Conservation (phyloP, 2,888 invertebrate genomes). For the Parthenolecanium corni region DNA sequence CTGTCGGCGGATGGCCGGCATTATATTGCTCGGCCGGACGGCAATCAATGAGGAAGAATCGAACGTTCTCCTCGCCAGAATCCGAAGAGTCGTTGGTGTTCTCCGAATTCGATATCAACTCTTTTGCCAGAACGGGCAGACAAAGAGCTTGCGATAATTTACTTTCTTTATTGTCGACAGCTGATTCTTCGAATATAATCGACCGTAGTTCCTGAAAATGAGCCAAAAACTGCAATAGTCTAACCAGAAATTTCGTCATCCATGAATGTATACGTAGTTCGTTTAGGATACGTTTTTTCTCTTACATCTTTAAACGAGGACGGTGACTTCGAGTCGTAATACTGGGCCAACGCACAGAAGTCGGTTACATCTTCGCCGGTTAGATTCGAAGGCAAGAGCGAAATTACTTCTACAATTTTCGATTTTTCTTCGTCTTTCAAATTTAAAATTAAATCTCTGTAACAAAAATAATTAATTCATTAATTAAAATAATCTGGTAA, state of each 20-base stretch:
- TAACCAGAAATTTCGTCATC: background rate
- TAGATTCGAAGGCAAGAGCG: conserved; percentile 70
- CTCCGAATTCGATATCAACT: conserved; percentile 69
- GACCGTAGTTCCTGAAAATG: conserved; percentile 4
- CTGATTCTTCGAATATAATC: conserved; percentile 2
- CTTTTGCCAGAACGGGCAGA: conserved; percentile 88
- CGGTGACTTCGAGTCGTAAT: conserved; percentile 87
- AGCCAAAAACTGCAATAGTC: background rate
- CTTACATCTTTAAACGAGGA: conserved; percentile 73
- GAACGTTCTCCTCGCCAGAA: conserved; percentile 45
- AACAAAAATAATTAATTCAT: conserved; percentile 23
- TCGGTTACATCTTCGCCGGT: conserved; percentile 92
- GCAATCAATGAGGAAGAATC: conserved; percentile 95
- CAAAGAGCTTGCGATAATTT: conserved; percentile 75
- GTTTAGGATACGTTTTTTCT: no score
- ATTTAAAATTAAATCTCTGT: conserved; percentile 63
- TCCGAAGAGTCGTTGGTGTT: conserved; percentile 19
- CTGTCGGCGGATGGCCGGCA: conserved; percentile 89
- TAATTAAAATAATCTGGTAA: no score
- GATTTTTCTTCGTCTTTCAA: conserved; percentile 62
- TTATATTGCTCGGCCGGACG: conserved; percentile 94
- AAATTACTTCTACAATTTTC: conserved; percentile 54
- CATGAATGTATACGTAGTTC: no score
- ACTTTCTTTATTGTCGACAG: conserved; percentile 36
- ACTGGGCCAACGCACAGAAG: conserved; percentile 92